A percentile compares a stretch with the other conserved stretches of the same genome.
Evolutionary conservation across 2,888 invertebrate genomes (phyloP).

Genomic region (Diarsia mendica): DNA sequence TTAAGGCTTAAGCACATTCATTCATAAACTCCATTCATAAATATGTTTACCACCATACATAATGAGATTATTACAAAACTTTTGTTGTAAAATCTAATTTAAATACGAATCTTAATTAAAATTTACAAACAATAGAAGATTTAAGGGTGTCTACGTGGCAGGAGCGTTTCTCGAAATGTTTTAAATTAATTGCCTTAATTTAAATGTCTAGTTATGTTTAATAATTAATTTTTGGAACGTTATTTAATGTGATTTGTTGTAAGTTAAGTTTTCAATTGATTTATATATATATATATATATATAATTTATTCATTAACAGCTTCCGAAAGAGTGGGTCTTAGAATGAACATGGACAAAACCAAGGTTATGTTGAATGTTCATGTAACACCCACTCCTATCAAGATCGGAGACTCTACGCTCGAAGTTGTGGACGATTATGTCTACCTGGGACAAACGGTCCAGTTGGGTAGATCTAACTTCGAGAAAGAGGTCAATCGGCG

Average conservation of each 20-base stretch:
- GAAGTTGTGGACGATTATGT: too few relatives aligned
- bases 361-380: too few relatives aligned
- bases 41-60: conserved; percentile 14
- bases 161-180: conserved; percentile 36
- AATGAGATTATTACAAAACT: conserved; percentile 50
- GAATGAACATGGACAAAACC: too few relatives aligned
- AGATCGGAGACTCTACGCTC: too few relatives aligned
- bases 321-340: too few relatives aligned
- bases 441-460: too few relatives aligned
- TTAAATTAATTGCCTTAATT: conserved; percentile 47
- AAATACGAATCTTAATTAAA: conserved; percentile 50
- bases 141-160: conserved; percentile 18
- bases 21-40: conserved; percentile 21
- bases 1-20: conserved; percentile 22
- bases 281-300: too few relatives aligned
- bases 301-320: too few relatives aligned
- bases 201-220: conserved; percentile 30
- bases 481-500: too few relatives aligned
- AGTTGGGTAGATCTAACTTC: too few relatives aligned
- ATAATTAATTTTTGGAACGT: conserved; percentile 4
- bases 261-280: not conserved
- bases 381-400: too few relatives aligned
- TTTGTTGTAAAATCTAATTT: conserved; percentile 54
- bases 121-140: conserved; percentile 55
- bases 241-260: conserved; percentile 3